Base-by-base conservation (phyloP, 2,888 invertebrate species). In the Callinectes sapidus region DNA sequence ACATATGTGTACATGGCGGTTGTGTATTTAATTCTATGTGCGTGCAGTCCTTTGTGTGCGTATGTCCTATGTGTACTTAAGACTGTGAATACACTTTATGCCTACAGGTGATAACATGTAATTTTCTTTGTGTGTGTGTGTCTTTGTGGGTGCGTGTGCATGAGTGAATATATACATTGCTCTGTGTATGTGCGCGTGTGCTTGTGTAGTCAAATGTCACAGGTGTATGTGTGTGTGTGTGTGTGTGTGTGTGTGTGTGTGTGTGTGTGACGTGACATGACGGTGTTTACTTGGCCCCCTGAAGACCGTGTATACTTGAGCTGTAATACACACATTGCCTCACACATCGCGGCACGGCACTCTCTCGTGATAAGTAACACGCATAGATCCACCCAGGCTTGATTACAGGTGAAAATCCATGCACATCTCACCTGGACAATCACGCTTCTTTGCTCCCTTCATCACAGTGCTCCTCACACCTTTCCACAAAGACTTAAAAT, bases 401-500 rank as follows among this genome's bases (percentile, higher is more conserved):
- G 14, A 81, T 81, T 81, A 81, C 81, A 81, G 81, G 81, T 81
- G 81, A 81, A 81, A 35, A 35, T 81, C 35, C 81, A 5, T 35
- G 16, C 81, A 81, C 35, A 81, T 16, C 81, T 81, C 81, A 81
- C 81, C 81, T 81, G 10, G 81, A 16, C 81, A 81, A 81, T 81
- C 81, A 81, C 35, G 81, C 81, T 81, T 35, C 32, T 35, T 81
- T 14, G 28, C 1, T n/a, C 81, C 77, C 35, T 35, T 81, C 81
- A 81, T 13, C 81, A 81, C 81, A 32, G 35, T 14, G 81, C 81
- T 81, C 81, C 81, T 81, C 35, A 81, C 81, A 81, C 32, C 81
- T 81, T 32, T 81, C 81, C 81, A 81, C 32, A 81, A 81, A 81
- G 81, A 32, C 54, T n/a, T n/a, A 48, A 54, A 48, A 48, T 42